Base-by-base conservation (phyloP, 2,888 invertebrate species). In the Drosophila hawaiiensis region DNA sequence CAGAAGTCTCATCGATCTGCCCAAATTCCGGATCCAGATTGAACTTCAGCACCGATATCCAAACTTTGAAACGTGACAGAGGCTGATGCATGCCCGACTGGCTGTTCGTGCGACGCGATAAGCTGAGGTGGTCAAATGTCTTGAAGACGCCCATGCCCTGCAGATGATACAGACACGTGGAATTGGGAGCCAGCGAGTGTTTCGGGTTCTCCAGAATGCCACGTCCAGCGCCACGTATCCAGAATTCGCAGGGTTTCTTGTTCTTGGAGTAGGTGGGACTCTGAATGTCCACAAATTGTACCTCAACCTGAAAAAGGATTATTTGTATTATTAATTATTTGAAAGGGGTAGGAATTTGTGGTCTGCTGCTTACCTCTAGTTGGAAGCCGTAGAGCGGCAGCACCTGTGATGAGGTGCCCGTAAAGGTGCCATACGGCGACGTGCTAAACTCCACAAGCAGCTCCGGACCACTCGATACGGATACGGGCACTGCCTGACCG, bases 401-500 rank as follows among this genome's bases (percentile, higher is more conserved):
- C 52, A 95, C 94, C 33, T 96, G 96, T 22, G 96, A 95, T 5
- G 97, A 97, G 92, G 97, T 96, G 81, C 97, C 94, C 59, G 92
- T 92, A 93, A 98, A 97, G 78, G 97, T 97, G 80, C 98, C 98
- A 92, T 96, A 98, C 9, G 97, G 97, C 28, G 97, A 97, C 53
- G 97, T 97, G 73, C 97, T 97, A 92, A 98, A 97, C 94, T 97
- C 97, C 35, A 98, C 97, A 78, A 98, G 94, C 84, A 98, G 94
- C 93, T 98, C 97, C 71, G 97, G 97, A 0, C 97, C 97, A 92
- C 97, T 97, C 78, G 97, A 97, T 83, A 97, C 95, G 39, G 97
- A 96, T 91, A 97, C 96, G 16, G 98, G 97, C 64, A 98, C 96
- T 5, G 97, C 95, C 90, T 97, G 97, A 43, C 97, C 97, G 54